phyloP scores from a whole-genome alignment of 2,888 invertebrate species.

The Agrypnus murinus region DNA sequence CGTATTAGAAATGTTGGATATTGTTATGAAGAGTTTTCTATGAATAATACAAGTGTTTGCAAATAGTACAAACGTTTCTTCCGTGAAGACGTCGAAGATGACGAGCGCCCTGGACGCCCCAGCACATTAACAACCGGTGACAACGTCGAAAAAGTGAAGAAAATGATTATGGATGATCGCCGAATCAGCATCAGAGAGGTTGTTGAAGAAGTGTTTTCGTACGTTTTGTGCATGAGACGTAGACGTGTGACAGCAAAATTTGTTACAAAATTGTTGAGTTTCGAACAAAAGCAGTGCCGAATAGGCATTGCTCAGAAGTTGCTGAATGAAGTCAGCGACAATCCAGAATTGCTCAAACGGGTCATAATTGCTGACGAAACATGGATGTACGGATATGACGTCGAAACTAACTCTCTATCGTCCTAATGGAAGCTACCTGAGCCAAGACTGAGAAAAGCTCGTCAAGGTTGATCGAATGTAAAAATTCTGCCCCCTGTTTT shows the following conservation, averaged over 20 bases:
- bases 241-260: neutral
- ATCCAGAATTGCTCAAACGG: constrained; percentile 3
- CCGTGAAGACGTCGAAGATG: constrained; percentile 51
- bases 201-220: constrained; percentile 34
- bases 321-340: neutral
- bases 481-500: too few relatives aligned
- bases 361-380: neutral
- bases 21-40: constrained; percentile 9
- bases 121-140: constrained; percentile 59
- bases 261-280: too few relatives aligned
- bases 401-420: too few relatives aligned
- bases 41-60: constrained; percentile 30
- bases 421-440: neutral
- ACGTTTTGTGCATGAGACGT: neutral
- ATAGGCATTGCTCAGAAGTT: neutral
- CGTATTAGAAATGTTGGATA: constrained; percentile 11
- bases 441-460: neutral
- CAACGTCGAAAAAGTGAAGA: constrained; percentile 58
- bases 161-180: constrained; percentile 55
- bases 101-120: constrained; percentile 54
- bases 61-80: constrained; percentile 47
- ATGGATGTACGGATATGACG: constrained; percentile 4
- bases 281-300: too few relatives aligned
- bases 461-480: too few relatives aligned
- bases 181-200: constrained; percentile 49